Evolutionary conservation across 2,888 invertebrate genomes (phyloP), one percentile per base, ranked within the genome.

Genomic region (Drosophila austrosaltans): DNA sequence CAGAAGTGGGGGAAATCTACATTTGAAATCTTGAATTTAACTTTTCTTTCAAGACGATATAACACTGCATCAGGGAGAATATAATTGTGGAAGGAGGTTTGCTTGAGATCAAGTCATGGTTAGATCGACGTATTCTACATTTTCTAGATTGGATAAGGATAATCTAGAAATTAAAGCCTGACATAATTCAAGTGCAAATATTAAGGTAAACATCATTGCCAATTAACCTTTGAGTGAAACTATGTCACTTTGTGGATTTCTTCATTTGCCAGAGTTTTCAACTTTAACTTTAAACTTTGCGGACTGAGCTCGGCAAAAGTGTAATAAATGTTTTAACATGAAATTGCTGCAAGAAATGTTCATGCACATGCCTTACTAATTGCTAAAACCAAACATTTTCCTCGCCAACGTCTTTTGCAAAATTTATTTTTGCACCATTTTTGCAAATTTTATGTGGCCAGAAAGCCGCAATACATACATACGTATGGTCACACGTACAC

Each of bases 341-440:
- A 59, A 59, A 59, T 59, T 59, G 59, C 28, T 59, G 42, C 8
- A 59, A 28, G 59, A 59, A 40, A 59, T 59, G 42, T 61, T 60
- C 66, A 57, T 61, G 63, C 66, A 63, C 54, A 78, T 79, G 65
- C 80, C 70, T 63, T 75, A 78, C 78, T 77, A 79, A 79, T 80
- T 79, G 79, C 78, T 57, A 65, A 72, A 78, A 66, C 78, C 69
- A 75, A 77, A 72, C 63, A 77, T 67, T 80, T 75, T 70, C 63
- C 25, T 42, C 65, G 69, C 56, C 56, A 78, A 67, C 56, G 65
- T 56, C 53, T 77, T 75, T 63, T 60, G 40, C 25, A 53, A 70
- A 75, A 72, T 70, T 61, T 68, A 63, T 72, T 75, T 60, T 69
- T 71, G 60, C 61, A 60, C 25, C 25, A 75, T 69, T 71, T 73